Percentiles rank a stretch among this genome's conserved stretches.
phyloP scores from a whole-genome alignment of 2,113 vertebrate genomes.

The Serranochromis macrocephalus region DNA sequence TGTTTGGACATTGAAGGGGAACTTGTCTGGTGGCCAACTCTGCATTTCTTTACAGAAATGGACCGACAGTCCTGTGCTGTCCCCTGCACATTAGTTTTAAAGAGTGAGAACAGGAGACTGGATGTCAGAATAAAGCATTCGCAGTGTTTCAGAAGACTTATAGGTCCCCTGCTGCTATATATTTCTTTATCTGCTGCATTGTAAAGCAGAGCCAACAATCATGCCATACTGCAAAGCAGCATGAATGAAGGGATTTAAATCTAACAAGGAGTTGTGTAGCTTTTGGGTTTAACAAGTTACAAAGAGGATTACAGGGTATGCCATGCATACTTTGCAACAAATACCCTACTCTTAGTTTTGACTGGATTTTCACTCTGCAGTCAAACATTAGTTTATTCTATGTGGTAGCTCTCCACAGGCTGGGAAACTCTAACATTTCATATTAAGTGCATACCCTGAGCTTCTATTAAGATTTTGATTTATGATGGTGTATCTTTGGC shows the following conservation, averaged over 20 bases:
- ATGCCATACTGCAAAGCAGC: not conserved
- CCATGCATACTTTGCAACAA: constrained; percentile 1
- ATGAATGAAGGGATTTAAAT: not conserved
- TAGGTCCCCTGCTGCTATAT: not conserved
- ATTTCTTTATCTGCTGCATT: constrained; percentile 15
- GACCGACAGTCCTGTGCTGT: not conserved
- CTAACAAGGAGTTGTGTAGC: not conserved
- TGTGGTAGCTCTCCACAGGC: not conserved
- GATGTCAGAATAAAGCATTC: not conserved
- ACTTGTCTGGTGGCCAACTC: constrained; percentile 18
- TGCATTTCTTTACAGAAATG: constrained; percentile 21
- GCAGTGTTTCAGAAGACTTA: not conserved
- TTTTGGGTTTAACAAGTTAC: constrained; percentile 24
- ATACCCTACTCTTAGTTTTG: constrained; percentile 7
- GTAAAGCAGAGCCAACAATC: not conserved
- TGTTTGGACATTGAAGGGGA: constrained; percentile 12
- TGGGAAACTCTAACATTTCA: not conserved
- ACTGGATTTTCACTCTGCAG: not conserved
- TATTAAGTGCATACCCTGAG: constrained; percentile 10
- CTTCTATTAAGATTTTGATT: constrained; percentile 4
- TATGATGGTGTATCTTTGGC: not conserved
- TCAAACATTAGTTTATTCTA: constrained; percentile 2
- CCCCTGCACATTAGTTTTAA: not conserved
- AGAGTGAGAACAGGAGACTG: not conserved
- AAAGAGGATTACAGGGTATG: constrained; percentile 16